phyloP scores from a whole-genome alignment of 2,113 vertebrate genomes.

The Chaenocephalus aceratus region DNA sequence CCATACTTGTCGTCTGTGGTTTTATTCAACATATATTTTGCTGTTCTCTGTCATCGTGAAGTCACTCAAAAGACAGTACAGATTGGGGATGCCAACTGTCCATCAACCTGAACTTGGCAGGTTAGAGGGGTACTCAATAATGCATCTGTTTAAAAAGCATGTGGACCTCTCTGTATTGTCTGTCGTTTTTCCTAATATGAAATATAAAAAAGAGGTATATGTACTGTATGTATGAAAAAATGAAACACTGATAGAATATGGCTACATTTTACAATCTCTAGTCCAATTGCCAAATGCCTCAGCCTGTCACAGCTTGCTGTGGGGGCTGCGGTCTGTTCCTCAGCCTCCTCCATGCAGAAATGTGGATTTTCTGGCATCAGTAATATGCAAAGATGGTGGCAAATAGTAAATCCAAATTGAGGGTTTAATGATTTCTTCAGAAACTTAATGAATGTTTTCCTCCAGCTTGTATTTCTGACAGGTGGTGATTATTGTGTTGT shows the following conservation, averaged over 20 bases:
- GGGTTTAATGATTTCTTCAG: background rate
- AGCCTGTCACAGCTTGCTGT: background rate
- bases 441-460: background rate
- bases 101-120: background rate
- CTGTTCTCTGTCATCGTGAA: background rate
- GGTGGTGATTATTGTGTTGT: background rate
- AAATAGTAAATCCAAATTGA: background rate
- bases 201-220: background rate
- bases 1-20: background rate
- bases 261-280: background rate
- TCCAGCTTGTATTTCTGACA: no score
- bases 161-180: background rate
- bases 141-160: conserved; percentile 9
- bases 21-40: background rate
- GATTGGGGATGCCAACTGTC: background rate
- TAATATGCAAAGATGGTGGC: background rate
- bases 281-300: background rate
- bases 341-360: background rate
- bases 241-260: background rate
- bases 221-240: background rate
- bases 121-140: conserved; percentile 3
- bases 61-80: background rate
- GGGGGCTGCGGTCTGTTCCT: background rate
- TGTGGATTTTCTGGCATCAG: background rate
- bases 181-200: background rate